These are phyloP conservation scores for Botia kubotai DNA, from an alignment of 2,797 vertebrate genomes.

Conservation along the genomic window DNA sequence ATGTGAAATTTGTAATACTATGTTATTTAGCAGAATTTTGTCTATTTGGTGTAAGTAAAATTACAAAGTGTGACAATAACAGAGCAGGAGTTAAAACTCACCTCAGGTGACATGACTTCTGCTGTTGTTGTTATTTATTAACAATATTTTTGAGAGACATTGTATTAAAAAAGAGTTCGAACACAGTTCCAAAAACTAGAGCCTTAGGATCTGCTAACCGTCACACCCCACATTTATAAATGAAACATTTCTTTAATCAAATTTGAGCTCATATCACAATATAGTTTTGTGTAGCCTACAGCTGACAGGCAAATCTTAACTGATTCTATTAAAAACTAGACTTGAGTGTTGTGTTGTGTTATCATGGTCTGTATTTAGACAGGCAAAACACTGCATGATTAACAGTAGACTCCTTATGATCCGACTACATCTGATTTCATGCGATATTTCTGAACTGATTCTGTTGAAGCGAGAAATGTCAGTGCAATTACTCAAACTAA, in stretches of 20 bases:
- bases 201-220: neutral
- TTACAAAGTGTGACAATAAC: too few relatives aligned
- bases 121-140: too few relatives aligned
- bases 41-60: too few relatives aligned
- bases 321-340: constrained; percentile 9
- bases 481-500: constrained; percentile 19
- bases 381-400: constrained; percentile 20
- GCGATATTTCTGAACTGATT: constrained; percentile 31
- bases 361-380: constrained; percentile 19
- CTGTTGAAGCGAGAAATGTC: constrained; percentile 41
- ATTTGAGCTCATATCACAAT: constrained; percentile 7
- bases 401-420: constrained; percentile 37
- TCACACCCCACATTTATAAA: neutral
- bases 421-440: constrained; percentile 32
- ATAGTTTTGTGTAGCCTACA: constrained; percentile 14
- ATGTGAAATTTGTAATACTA: too few relatives aligned
- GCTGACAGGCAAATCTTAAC: neutral
- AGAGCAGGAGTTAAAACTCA: too few relatives aligned
- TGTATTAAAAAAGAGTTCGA: too few relatives aligned
- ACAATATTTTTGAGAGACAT: too few relatives aligned
- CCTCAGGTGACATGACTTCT: too few relatives aligned
- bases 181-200: too few relatives aligned
- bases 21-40: too few relatives aligned
- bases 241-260: neutral
- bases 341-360: neutral